Evolutionary conservation across 2,113 vertebrate species (phyloP).

Genomic region (Catharus bicknelli): DNA sequence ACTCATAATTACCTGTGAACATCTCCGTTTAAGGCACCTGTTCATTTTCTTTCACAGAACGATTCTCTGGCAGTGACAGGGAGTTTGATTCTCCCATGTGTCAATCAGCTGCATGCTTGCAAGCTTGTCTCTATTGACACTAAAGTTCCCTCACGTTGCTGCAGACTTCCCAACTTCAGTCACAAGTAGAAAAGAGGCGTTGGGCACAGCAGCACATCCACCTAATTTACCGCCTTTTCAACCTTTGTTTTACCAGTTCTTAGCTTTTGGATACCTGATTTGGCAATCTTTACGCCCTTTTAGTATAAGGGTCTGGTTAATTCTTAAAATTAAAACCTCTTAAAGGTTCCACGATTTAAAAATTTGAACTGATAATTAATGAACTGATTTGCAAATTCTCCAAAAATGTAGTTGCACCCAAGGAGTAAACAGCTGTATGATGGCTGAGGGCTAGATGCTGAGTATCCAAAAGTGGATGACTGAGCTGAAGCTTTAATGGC

Average conservation of each 20-base stretch:
- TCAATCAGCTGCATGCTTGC: background rate
- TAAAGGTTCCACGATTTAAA: background rate
- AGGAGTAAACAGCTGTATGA: background rate
- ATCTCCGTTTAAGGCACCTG: background rate
- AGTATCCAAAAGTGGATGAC: background rate
- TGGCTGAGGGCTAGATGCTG: background rate
- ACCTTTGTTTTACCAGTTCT: background rate
- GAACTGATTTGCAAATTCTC: background rate
- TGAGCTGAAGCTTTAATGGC: background rate
- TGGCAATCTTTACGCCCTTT: background rate
- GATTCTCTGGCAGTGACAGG: background rate
- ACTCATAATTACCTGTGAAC: background rate
- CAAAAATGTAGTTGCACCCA: rapidly evolving
- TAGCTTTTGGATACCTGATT: background rate
- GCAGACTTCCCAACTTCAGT: background rate
- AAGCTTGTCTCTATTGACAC: background rate
- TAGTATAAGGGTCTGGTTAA: background rate
- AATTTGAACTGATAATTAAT: background rate
- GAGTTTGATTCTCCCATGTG: background rate
- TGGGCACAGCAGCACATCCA: background rate
- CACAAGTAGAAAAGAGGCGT: background rate
- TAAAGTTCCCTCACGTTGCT: background rate
- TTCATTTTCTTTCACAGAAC: background rate
- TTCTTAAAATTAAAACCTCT: background rate
- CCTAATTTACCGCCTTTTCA: background rate